Base-by-base conservation (phyloP, 2,888 invertebrate genomes). In the Antheraea yamamai region DNA sequence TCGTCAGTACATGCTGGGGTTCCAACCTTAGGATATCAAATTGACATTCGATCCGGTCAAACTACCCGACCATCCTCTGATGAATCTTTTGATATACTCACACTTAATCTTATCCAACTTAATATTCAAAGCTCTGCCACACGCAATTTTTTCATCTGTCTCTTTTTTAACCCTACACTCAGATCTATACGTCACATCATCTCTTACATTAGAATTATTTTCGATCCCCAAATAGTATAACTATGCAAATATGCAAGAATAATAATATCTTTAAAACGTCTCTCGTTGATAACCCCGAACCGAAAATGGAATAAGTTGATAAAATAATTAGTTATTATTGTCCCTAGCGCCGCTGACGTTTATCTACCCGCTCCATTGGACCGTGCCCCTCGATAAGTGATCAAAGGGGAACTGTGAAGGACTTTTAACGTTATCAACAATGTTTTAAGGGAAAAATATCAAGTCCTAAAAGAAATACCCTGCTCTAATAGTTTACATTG, bases 301-400 rank as follows among this genome's bases (percentile, higher is more conserved):
- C 39, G 39, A 39, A 70, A 70, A 35, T 39, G 10, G 70, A 39
- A 70, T 39, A 70, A 39, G 81, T 84, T 82, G 87, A 87, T 90
- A 61, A 55, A 91, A 39, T 70, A 70, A 70, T 70, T 70, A 39
- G 39, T 39, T 70, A 70, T 70, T 70, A 70, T 70, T 70, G 35
- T 39, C 39, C 70, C 70, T 70, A 70, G 39, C 70, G 39, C 70
- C 39, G 70, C 39, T 39, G 39, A 70, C 39, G 39, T 39, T 92
- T 93, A 93, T 93, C 93, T 92, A 87, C 89, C 78, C 91, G 91
- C 89, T 90, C 89, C 89, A 85, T 80, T 91, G 90, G 87, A 80
- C 88, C 85, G 88, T 84, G 87, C 85, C 87, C 89, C 89, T 87
- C 89, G 88, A 91, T 92, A 91, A 92, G 89, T 88, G 86, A 89